Conservation (phyloP, 2,888 invertebrate genomes). For the Ornithoptera priamus region DNA sequence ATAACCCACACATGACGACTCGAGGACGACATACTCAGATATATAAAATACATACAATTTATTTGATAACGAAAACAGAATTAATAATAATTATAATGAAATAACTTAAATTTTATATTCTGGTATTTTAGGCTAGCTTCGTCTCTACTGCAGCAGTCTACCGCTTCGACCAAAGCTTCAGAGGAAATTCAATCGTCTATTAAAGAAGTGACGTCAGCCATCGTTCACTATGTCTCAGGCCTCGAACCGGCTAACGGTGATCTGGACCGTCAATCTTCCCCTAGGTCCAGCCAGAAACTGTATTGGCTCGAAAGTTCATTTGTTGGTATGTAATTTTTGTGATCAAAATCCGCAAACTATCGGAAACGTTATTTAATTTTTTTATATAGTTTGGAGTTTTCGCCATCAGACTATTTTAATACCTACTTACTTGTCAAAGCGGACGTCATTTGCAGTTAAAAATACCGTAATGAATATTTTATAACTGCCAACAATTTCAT, state of each 20-base stretch:
- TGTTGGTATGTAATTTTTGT: conserved; percentile 57
- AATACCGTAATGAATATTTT: not conserved
- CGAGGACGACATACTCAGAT: too few species aligned
- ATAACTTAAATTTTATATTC: not conserved
- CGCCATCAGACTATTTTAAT: not conserved
- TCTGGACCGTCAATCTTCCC: conserved; percentile 74
- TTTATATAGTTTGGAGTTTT: not conserved
- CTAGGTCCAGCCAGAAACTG: conserved; percentile 84
- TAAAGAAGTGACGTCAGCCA: conserved; percentile 95
- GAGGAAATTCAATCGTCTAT: conserved; percentile 91
- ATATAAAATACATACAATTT: too few species aligned
- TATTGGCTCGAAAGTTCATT: conserved; percentile 97
- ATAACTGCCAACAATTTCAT: too few species aligned
- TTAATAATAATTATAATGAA: not conserved
- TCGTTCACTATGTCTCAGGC: conserved; percentile 93
- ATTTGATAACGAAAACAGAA: not conserved
- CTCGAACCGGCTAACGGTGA: conserved; percentile 82
- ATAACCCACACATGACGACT: too few species aligned
- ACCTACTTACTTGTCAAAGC: not conserved
- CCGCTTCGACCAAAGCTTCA: conserved; percentile 69
- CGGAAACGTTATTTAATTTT: too few species aligned
- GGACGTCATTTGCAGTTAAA: not conserved
- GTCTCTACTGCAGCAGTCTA: conserved; percentile 79
- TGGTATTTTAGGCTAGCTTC: conserved; percentile 81
- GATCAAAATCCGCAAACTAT: not conserved